Evolutionary conservation across 1,140 invertebrate genomes (phyloP).

Genomic region (Aphelinus certus): DNA sequence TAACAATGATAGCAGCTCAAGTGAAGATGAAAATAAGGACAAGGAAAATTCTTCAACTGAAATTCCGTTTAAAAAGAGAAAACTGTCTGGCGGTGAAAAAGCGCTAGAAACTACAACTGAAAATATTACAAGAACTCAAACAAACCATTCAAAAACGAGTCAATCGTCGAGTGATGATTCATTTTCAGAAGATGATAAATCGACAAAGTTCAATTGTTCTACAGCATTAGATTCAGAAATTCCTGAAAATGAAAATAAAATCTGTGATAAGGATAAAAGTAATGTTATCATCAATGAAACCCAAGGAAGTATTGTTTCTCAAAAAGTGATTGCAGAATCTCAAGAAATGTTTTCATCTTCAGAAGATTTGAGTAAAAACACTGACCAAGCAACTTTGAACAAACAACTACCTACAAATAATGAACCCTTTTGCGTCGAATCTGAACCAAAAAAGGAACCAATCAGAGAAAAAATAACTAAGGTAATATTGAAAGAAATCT

Average conservation of each 20-base stretch:
- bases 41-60: background rate
- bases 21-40: conserved; percentile 13
- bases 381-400: too few species aligned
- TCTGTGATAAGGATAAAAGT: background rate
- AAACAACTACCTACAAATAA: background rate
- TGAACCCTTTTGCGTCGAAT: background rate
- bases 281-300: conserved; percentile 1
- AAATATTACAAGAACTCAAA: background rate
- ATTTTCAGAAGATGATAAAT: background rate
- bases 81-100: background rate
- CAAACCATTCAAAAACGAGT: background rate
- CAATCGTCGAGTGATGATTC: too few species aligned
- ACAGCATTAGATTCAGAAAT: background rate
- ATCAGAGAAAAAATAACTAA: conserved; percentile 22
- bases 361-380: too few species aligned
- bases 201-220: background rate
- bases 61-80: too few species aligned
- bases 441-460: background rate
- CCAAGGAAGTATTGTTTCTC: background rate
- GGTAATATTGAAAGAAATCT: conserved; percentile 12
- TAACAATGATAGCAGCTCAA: conserved; percentile 6
- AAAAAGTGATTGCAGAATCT: conserved; percentile 13
- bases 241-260: background rate
- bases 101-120: background rate
- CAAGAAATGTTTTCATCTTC: conserved; percentile 17